Evolutionary conservation across 2,113 vertebrate species (phyloP), one percentile per base, ranked within the genome.

Genomic region (Chloropsis cyanopogon): DNA sequence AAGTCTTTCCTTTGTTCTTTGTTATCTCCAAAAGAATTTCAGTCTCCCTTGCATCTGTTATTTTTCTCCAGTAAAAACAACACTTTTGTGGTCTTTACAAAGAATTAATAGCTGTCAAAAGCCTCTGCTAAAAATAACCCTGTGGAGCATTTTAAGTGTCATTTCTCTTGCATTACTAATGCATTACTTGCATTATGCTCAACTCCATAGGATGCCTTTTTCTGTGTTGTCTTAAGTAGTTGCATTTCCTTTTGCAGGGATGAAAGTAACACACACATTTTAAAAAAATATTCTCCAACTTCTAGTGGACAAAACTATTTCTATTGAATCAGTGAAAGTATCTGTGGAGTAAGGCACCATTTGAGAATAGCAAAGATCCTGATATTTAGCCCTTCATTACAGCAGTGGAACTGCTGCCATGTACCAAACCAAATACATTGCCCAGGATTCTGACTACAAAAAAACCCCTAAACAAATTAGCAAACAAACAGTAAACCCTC

Each of bases 21-120:
- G 90, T 97, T 91, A 90, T 82, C 72, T 68, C 85, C 78, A 65
- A 92, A 95, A 77, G 64, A 87, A 92, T 86, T 82, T 93, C 80
- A 88, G 71, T 52, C 64, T 92, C 90, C n/a, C 59, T 90, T 93
- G 60, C 79, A 95, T 92, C 85, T 93, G 79, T 91, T 95, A 88
- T 93, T 93, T 97, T 89, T 93, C 70, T 73, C 85, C 50, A 95
- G 70, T 60, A 83, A 82, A 79, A 97, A 82, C 64, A 94, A 81
- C 65, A 86, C 13, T 81, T 94, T 41, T 46, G 20, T 80, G 16
- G 22, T 90, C 52, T 75, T 91, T 54, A 90, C 25, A 94, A 96
- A 93, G 85, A 93, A 78, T 23, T 90, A 86, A 6, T 53, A 88
- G 82, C 65, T 82, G 39, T 69, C 46, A 17, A 79, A 89, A 93